Percentiles rank a stretch among this genome's conserved stretches.
Evolutionary conservation across 2,113 vertebrate genomes (phyloP).

Genomic region (Otis tarda): DNA sequence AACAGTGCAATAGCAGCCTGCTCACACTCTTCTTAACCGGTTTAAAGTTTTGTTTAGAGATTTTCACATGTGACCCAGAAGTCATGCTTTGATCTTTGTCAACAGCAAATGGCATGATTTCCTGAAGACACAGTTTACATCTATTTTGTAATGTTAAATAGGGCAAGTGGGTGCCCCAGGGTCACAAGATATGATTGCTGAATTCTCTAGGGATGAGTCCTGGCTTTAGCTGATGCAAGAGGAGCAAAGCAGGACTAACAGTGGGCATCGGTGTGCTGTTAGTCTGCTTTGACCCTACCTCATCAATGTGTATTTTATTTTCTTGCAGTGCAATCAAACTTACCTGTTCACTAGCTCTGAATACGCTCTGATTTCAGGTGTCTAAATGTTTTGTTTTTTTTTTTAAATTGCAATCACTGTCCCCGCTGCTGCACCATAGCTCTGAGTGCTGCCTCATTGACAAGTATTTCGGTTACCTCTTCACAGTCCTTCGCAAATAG

Average conservation of each 20-base stretch:
- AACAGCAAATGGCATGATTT: neutral
- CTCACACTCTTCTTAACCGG: neutral
- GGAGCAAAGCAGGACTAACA: neutral
- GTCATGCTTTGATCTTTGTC: slow-evolving; percentile 24
- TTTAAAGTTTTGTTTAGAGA: neutral
- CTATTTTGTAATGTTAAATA: slow-evolving; percentile 34
- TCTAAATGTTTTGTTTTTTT: neutral
- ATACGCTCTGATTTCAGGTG: neutral
- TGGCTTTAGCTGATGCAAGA: neutral
- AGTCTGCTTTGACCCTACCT: neutral
- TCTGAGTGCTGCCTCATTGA: neutral
- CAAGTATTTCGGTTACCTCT: neutral
- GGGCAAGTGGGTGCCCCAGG: neutral
- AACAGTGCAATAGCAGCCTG: neutral
- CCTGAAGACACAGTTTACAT: neutral
- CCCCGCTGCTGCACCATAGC: neutral
- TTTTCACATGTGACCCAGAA: slow-evolving; percentile 7
- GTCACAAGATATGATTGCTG: neutral
- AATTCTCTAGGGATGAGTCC: neutral
- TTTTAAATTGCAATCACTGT: neutral
- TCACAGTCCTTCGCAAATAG: neutral
- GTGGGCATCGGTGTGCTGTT: neutral
- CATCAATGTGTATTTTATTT: neutral
- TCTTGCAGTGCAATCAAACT: neutral
- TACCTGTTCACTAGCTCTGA: neutral